These are phyloP conservation scores for Dreissena rostriformis DNA, from an alignment of 1,140 invertebrate genomes.

Conservation along the genomic window DNA sequence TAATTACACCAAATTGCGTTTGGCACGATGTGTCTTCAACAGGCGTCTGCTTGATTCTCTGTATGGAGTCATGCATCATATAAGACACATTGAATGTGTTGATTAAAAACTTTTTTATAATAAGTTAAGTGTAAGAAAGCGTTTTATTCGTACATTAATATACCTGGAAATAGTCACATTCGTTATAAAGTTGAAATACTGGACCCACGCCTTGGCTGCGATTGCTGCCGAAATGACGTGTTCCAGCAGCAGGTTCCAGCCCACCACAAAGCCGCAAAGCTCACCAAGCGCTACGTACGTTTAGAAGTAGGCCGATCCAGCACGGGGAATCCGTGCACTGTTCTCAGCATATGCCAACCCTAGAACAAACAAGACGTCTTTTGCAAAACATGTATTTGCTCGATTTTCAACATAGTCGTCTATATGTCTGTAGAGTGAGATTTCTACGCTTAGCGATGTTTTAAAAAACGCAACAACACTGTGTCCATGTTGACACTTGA, in stretches of 20 bases:
- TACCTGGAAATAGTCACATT: conserved; percentile 73
- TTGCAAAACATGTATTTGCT: too few relatives aligned
- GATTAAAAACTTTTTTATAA: too few relatives aligned
- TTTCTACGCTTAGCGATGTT: too few relatives aligned
- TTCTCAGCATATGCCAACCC: conserved; percentile 91
- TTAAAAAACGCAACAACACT: too few relatives aligned
- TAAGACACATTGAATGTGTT: too few relatives aligned
- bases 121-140: background rate
- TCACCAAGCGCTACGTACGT: conserved; percentile 88
- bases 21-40: too few relatives aligned
- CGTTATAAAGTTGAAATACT: conserved; percentile 76
- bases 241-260: conserved; percentile 96
- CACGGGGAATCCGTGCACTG: conserved; percentile 92
- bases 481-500: too few relatives aligned
- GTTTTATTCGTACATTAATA: background rate
- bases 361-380: conserved; percentile 66
- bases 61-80: too few relatives aligned
- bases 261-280: conserved; percentile 96
- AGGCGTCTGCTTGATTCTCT: too few relatives aligned
- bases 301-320: conserved; percentile 91
- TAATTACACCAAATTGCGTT: too few relatives aligned
- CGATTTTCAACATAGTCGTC: too few relatives aligned
- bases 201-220: conserved; percentile 75
- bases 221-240: conserved; percentile 88
- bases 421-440: too few relatives aligned